Conservation (phyloP, 2,797 vertebrate species). For the Gila robusta region DNA sequence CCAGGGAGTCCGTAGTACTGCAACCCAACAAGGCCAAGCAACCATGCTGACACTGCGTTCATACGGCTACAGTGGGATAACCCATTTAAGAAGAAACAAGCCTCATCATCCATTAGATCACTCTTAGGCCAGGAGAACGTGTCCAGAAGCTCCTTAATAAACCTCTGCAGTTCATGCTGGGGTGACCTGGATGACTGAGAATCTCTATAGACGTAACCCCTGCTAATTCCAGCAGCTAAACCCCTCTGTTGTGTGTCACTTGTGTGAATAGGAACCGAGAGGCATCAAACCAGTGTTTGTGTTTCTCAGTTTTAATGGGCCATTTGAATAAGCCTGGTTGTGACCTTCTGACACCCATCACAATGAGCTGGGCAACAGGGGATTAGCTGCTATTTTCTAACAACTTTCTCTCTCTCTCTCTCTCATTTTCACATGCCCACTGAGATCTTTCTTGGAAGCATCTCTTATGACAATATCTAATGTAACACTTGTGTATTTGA, state of each 20-base stretch:
- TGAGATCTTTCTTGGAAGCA: slow-evolving; percentile 44
- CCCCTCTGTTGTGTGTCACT: slow-evolving; percentile 62
- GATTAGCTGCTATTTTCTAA: slow-evolving; percentile 43
- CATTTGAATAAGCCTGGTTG: slow-evolving; percentile 62
- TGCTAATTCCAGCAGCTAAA: slow-evolving; percentile 51
- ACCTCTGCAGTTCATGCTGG: slow-evolving; percentile 6
- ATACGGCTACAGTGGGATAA: slow-evolving; percentile 1
- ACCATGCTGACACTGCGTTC: slow-evolving; percentile 38
- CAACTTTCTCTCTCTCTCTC: background rate
- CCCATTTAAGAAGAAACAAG: slow-evolving; percentile 19
- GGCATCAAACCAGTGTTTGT: slow-evolving; percentile 61
- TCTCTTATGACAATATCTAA: slow-evolving; percentile 43
- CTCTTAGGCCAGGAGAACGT: background rate
- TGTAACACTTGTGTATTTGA: slow-evolving; percentile 42
- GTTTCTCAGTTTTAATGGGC: slow-evolving; percentile 67
- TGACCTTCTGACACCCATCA: slow-evolving; percentile 63
- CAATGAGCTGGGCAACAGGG: slow-evolving; percentile 63
- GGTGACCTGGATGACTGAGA: slow-evolving; percentile 22
- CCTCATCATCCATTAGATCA: slow-evolving; percentile 45
- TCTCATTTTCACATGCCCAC: slow-evolving; percentile 3
- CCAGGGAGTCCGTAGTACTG: slow-evolving; percentile 58
- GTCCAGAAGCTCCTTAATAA: slow-evolving; percentile 13
- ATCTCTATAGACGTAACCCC: slow-evolving; percentile 44
- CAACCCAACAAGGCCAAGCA: slow-evolving; percentile 55
- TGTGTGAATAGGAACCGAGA: slow-evolving; percentile 59